Conservation (phyloP, 2,113 vertebrate species). For the Dermatemys mawii region DNA sequence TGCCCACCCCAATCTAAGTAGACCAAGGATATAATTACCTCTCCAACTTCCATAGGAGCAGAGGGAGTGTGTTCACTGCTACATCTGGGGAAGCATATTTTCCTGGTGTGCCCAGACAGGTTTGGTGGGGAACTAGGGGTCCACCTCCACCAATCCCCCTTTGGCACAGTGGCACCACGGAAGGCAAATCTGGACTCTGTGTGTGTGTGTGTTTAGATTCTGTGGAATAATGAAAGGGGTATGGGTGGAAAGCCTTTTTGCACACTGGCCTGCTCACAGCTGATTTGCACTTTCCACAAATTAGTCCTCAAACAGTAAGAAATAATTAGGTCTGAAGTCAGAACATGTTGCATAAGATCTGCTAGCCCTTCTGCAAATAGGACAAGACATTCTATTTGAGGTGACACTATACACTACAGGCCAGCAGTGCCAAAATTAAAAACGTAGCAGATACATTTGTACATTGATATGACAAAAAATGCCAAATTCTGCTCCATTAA, state of each 20-base stretch:
- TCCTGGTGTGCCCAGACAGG: background rate
- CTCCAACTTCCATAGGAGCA: background rate
- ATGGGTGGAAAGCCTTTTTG: background rate
- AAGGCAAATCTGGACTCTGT: background rate
- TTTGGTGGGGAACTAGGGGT: background rate
- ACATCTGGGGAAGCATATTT: background rate
- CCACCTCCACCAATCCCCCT: background rate
- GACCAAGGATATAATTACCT: background rate
- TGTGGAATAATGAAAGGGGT: background rate
- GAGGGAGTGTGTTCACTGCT: background rate
- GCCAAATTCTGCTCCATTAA: background rate
- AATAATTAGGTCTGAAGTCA: background rate
- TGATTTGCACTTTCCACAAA: background rate
- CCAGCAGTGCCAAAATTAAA: background rate
- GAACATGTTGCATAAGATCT: background rate
- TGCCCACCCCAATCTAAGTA: too few relatives aligned
- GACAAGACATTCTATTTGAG: background rate
- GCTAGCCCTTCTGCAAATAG: background rate
- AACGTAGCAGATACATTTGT: background rate
- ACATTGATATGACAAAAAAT: background rate
- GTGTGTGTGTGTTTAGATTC: background rate
- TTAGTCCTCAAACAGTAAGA: background rate
- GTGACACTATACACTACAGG: background rate
- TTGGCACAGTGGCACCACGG: background rate
- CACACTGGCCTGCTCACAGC: background rate